Base-by-base conservation (phyloP, 1,140 invertebrate species). In the Pogonomyrmex californicus region DNA sequence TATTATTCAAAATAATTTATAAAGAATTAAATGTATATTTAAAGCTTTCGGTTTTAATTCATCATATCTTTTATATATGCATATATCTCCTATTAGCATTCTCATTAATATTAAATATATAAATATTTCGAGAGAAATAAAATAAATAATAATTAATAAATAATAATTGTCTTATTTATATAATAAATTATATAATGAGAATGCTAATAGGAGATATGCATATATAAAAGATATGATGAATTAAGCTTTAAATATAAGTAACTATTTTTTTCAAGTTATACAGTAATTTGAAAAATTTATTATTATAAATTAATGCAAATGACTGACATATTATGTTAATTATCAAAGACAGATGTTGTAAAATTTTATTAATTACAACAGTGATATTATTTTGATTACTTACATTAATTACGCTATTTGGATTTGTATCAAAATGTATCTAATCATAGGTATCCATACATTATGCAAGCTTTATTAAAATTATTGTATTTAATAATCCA, bases 1-100 rank as follows among this genome's bases (percentile, higher is more conserved):
- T n/a, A 4, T 1, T 75, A 36, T 7, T 76, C 36, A 76, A 75
- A 58, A 76, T 77, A 77, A 77, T 77, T 44, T 17, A 44, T 62
- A 23, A 14, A 41, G 58, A 33, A 17, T 76, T 23, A 41, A 41
- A 56, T 38, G n/a, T 51, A 33, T 51, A 41, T 77, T 62, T 44
- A 30, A 60, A 44, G 6, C 30, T 12, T 47, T 76, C 7, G 3
- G 62, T 77, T 62, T 63, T 77, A 77, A 76, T 60, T 62, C 44
- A 77, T 47, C 3, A 33, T 17, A 58, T 41, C 17, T 38, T 56
- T 23, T 23, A 23, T 23, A 23, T 23, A 4, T 4, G 1, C 10
- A 9, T 66, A 23, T n/a, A 44, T 66, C 23, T 41, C 41, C 63
- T 23, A 66, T 23, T 66, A 23, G 44, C 9, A 23, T 66, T 44